Percentiles rank a stretch among this genome's conserved stretches.
phyloP scores from a whole-genome alignment of 92 coral and sea anemone genomes.

The Epizoanthus rinbou region DNA sequence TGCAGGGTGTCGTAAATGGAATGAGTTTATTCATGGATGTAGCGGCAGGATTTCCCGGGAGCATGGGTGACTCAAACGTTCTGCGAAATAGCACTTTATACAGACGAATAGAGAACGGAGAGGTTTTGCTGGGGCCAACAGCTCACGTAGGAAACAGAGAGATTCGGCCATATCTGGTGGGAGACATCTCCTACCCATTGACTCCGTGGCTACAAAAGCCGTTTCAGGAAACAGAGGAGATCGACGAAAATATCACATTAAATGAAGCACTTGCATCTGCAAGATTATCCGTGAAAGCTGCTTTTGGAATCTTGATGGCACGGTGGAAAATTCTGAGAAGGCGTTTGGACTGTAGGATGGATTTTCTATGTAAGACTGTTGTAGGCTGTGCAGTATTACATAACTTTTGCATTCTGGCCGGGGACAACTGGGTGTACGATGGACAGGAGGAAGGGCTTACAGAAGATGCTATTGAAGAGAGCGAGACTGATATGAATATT shows the following conservation, averaged over 20 bases:
- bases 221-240: neutral
- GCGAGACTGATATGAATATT: neutral
- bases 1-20: slow-evolving; percentile 20
- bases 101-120: neutral
- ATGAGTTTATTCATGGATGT: slow-evolving; percentile 3
- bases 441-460: slow-evolving; percentile 14
- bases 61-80: slow-evolving; percentile 17
- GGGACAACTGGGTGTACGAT: slow-evolving; percentile 9
- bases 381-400: slow-evolving; percentile 10
- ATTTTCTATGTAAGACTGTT: slow-evolving; percentile 13
- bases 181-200: neutral
- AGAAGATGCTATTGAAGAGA: neutral
- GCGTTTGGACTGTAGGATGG: slow-evolving; percentile 21
- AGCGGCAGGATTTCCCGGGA: slow-evolving; percentile 21
- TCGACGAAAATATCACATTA: neutral
- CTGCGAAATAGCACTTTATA: slow-evolving; percentile 22
- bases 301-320: slow-evolving; percentile 7
- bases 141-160: neutral
- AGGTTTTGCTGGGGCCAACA: slow-evolving; percentile 8
- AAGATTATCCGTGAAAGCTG: neutral
- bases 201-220: slow-evolving; percentile 17
- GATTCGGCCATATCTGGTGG: slow-evolving; percentile 16
- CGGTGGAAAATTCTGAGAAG: slow-evolving; percentile 8
- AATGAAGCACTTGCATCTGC: slow-evolving; percentile 13
- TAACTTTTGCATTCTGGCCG: slow-evolving; percentile 16